These are phyloP conservation scores for Helicoverpa zea DNA, from an alignment of 1,140 invertebrate species.

Conservation along the genomic window DNA sequence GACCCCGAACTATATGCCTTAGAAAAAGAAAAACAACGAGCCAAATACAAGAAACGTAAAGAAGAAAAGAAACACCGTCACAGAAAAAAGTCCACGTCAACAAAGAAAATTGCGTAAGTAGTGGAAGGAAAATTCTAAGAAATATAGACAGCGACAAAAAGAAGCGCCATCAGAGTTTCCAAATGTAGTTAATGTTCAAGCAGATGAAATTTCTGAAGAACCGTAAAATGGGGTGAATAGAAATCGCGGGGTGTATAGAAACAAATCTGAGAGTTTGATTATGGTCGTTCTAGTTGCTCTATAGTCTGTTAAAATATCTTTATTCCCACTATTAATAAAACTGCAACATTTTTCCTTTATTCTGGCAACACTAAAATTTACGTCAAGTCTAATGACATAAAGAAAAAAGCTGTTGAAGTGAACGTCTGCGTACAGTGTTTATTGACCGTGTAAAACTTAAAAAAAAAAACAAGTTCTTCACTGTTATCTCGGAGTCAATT, in stretches of 20 bases:
- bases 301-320: background rate
- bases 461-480: background rate
- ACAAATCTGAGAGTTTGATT: background rate
- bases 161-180: too few species aligned
- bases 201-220: background rate
- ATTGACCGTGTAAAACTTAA: background rate
- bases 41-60: too few species aligned
- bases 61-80: too few species aligned
- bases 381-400: background rate
- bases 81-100: too few species aligned
- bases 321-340: background rate
- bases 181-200: too few species aligned
- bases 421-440: background rate
- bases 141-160: too few species aligned
- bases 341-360: conserved; percentile 6
- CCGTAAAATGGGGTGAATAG: conserved; percentile 13
- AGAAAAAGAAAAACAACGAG: too few species aligned
- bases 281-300: background rate
- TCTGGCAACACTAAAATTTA: conserved; percentile 3
- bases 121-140: too few species aligned
- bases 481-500: conserved; percentile 1
- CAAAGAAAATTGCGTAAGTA: too few species aligned
- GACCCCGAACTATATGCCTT: too few species aligned
- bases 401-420: background rate
- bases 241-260: conserved; percentile 8